Base-by-base conservation (phyloP, 2,888 invertebrate genomes). In the Nephrocerus scutellatus region DNA sequence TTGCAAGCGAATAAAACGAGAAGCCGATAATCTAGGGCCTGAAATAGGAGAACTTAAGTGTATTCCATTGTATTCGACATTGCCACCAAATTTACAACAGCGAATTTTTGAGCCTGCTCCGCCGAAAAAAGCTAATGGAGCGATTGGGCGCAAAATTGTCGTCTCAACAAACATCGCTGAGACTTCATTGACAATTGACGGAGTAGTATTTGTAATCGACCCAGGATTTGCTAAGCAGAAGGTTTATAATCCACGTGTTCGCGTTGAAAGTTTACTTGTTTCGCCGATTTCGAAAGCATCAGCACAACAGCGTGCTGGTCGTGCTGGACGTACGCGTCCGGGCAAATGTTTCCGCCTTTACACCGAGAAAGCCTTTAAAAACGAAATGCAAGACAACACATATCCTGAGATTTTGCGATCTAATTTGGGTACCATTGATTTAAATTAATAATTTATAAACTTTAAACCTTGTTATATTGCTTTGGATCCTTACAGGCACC, bases 161-260 rank as follows among this genome's bases (percentile, higher is more conserved):
- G 93, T 99, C 0, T 96, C 97, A 0, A 98, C 98, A 0, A 98
- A 99, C 64, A 98, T 99, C 51, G 98, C 98, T 0, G 98, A 99
- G 72, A 99, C 98, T 0, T 97, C 97, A 0, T 70, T 99, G 16
- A 99, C 98, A 5, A 98, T 98, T 56, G 98, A 98, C 58, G 98
- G 98, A 31, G 96, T 98, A 2, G 98, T 99, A 9, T 99, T 96
- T 64, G 98, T 99, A 8, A 97, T 99, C 59, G 98, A 98, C 70
- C 97, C 98, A 0, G 98, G 98, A 8, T 99, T 99, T 71, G 93
- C 97, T 0, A 99, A 98, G 62, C 98, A 98, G 66, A 99, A 98
- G 73, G 90, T 84, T 1, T 76, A 76, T 52, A 75, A 75, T 67
- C 75, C 76, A 3, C 65, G 74, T 48, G 75, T 75, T 50, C 80